Conservation (phyloP, 2,113 vertebrate species). For the Larimichthys crocea region DNA sequence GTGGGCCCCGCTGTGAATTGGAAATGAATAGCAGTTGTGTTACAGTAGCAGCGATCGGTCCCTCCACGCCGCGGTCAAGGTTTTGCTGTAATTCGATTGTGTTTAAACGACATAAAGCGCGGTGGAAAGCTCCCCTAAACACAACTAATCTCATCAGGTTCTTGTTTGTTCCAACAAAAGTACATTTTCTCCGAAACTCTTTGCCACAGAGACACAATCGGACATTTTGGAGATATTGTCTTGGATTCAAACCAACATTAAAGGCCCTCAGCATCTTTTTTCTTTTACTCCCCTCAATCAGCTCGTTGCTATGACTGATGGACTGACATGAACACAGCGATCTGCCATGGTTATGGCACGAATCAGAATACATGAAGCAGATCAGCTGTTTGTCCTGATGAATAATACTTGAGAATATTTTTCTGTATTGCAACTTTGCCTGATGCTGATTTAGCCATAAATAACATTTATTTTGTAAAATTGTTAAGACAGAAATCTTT, state of each 20-base stretch:
- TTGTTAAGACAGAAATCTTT: no score
- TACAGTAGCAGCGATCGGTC: not conserved
- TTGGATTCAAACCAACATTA: not conserved
- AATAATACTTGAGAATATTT: no score
- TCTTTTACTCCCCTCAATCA: not conserved
- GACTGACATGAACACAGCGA: not conserved
- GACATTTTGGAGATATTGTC: not conserved
- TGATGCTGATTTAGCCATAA: no score
- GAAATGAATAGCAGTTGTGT: slow-evolving; percentile 20
- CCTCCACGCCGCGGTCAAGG: not conserved
- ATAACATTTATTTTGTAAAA: no score
- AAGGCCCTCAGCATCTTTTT: not conserved
- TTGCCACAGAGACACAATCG: not conserved
- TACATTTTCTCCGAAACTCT: slow-evolving; percentile 6
- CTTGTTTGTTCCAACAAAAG: slow-evolving; percentile 5
- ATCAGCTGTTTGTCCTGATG: no score
- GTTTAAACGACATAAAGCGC: slow-evolving; percentile 2
- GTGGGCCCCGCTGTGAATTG: not conserved
- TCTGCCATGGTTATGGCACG: not conserved
- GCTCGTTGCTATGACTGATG: not conserved
- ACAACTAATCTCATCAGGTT: slow-evolving; percentile 23
- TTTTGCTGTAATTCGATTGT: slow-evolving; percentile 36
- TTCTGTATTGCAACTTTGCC: no score
- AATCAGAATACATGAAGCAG: not conserved
- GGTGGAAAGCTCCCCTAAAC: not conserved